Base-by-base conservation (phyloP, 1,140 invertebrate species). In the Parapsyche elsis region DNA sequence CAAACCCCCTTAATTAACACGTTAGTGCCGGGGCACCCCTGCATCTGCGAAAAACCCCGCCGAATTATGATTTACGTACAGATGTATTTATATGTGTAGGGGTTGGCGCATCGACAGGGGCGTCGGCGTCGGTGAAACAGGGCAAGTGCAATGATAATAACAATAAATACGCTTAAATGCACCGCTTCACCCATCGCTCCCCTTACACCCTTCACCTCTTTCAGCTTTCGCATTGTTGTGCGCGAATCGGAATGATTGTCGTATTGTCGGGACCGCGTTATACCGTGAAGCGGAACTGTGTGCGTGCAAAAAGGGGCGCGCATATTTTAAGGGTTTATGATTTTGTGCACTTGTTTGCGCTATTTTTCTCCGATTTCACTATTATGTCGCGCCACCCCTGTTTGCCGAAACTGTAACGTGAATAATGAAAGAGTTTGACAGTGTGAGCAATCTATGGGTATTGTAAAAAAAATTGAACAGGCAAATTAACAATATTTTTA, bases 1-100 rank as follows among this genome's bases (percentile, higher is more conserved):
- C 70, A 77, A 86, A 86, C 88, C 88, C 88, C 86, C 86, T 86
- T 88, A 89, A 89, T 89, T 89, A 89, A 89, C 88, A 88, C 88
- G 85, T 89, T 85, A 86, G 73, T 30, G 79, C 59, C 59, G 84
- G 85, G 86, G 83, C 81, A 76, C 83, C 83, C 78, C 78, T 53
- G 57, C 70, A 67, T 76, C 59, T 74, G 78, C 44, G 38, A 75
- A 59, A 61, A 67, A 75, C 78, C 73, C 38, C 44, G 71, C 71
- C 78, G 71, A 46, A 73, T 57, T 74, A 79, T 79, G 78, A 79
- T 79, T 74, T 79, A 73, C 78, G 24, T 23, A 46, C 9, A 23
- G 44, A 45, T 57, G 73, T 23, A 24, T 57, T 45, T 24, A 53
- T 38, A 38, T 38, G 1, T 7, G 7, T 7, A 38, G 30, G 30